These are phyloP conservation scores for Podarcis cretensis DNA, from an alignment of 2,113 vertebrate genomes.

Conservation along the genomic window DNA sequence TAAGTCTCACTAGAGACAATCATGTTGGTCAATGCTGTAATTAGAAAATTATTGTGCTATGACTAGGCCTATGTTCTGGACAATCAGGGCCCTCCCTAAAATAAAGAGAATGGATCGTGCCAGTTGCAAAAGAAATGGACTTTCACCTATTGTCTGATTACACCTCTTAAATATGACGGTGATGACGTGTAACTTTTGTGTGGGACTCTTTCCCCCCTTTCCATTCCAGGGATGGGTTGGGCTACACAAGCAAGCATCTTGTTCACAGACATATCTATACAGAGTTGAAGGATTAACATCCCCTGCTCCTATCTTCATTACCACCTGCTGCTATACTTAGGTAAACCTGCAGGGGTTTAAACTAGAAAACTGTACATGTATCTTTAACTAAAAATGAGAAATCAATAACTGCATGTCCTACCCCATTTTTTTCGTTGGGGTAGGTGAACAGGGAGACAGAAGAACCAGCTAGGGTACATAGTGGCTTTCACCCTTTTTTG, in stretches of 20 bases:
- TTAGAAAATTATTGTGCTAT: constrained; percentile 1
- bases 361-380: not conserved
- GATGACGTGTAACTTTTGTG: not conserved
- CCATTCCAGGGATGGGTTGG: not conserved
- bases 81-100: not conserved
- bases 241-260: not conserved
- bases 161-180: not conserved
- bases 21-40: not conserved
- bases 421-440: not conserved
- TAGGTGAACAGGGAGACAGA: not conserved
- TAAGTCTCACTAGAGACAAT: not conserved
- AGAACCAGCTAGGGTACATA: too few relatives aligned
- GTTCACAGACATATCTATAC: not conserved
- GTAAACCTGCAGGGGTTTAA: not conserved
- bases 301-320: not conserved
- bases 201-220: not conserved
- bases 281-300: not conserved
- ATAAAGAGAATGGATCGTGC: not conserved
- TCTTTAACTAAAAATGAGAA: not conserved
- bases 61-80: not conserved
- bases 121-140: constrained; percentile 10
- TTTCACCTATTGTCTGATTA: constrained; percentile 3
- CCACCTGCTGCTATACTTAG: not conserved
- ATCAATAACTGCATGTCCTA: not conserved
- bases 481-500: too few relatives aligned